Base-by-base conservation (phyloP, 2,888 invertebrate species). In the Drosophila yooni region DNA sequence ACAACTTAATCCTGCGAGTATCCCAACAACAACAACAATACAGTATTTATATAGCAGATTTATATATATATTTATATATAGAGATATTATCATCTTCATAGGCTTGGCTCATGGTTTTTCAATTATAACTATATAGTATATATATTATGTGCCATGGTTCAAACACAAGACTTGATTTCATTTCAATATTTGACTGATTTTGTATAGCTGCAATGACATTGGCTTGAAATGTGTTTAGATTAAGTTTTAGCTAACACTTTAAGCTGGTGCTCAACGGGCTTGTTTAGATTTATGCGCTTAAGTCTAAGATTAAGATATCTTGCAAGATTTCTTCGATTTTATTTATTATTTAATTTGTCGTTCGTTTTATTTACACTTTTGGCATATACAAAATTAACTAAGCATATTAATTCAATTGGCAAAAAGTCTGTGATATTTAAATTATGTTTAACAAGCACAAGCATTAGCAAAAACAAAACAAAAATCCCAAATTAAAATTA, bases 381-480 rank as follows among this genome's bases (percentile, higher is more conserved):
- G 85, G 82, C 72, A 87, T 67, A 73, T 54, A 73, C 89, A 80
- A 85, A 85, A 90, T 90, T 90, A 58, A 74, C 58, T 73, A 88
- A 66, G 56, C 61, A 75, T 82, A 86, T 85, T 80, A 81, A 89
- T 86, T 89, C 76, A 88, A 89, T 89, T 89, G 89, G 89, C 90
- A 91, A 91, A 90, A 90, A 80, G 85, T 84, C 89, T 89, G 89
- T 89, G 89, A 89, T 89, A 89, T 88, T 88, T 89, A 81, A 82
- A 91, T 90, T 88, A 82, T 87, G 79, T 91, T 88, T 71, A 73
- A 78, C 83, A 57, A 76, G 62, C 82, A 63, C 70, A 46, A 25
- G 25, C 25, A 71, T 64, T 56, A 64, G 65, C 46, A 34, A 63
- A 77, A 51, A 15, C 4, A 38, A 57, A 59, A 67, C 61, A 36